phyloP scores from a whole-genome alignment of 2,797 vertebrate genomes.

The Phrynocephalus forsythii region DNA sequence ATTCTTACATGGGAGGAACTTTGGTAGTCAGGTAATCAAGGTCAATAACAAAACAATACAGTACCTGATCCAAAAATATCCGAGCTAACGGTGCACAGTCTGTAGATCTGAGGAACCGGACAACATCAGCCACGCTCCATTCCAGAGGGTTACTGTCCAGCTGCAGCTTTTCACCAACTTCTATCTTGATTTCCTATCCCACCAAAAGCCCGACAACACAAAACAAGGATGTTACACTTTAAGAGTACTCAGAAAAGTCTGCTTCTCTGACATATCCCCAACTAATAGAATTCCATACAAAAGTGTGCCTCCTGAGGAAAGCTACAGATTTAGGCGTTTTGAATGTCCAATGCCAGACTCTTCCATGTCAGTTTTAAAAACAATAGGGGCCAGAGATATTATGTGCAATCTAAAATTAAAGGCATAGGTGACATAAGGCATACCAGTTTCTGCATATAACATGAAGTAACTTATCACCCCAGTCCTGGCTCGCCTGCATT shows the following conservation, averaged over 20 bases:
- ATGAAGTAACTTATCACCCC: neutral
- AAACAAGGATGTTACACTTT: constrained; percentile 36
- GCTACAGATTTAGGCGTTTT: neutral
- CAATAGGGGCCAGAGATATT: neutral
- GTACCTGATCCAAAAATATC: constrained; percentile 98
- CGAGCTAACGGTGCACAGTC: constrained; percentile 95
- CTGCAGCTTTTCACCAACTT: constrained; percentile 90
- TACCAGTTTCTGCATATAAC: neutral
- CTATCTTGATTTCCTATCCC: constrained; percentile 82
- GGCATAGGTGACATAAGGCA: neutral
- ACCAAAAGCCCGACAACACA: constrained; percentile 47
- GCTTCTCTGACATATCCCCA: neutral
- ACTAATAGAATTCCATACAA: neutral
- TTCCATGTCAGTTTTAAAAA: too few relatives aligned
- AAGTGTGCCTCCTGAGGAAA: neutral
- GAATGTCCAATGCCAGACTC: neutral
- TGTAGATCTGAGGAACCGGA: constrained; percentile 95
- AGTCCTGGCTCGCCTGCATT: too few relatives aligned
- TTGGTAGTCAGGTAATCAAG: neutral
- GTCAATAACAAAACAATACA: constrained; percentile 24
- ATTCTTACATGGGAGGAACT: constrained; percentile 10
- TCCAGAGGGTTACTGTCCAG: constrained; percentile 96
- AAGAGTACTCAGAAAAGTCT: neutral
- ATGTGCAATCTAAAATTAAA: neutral
- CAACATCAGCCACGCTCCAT: constrained; percentile 95